phyloP scores from a whole-genome alignment of 2,113 vertebrate genomes.

The Rhinopomastus cyanomelas region DNA sequence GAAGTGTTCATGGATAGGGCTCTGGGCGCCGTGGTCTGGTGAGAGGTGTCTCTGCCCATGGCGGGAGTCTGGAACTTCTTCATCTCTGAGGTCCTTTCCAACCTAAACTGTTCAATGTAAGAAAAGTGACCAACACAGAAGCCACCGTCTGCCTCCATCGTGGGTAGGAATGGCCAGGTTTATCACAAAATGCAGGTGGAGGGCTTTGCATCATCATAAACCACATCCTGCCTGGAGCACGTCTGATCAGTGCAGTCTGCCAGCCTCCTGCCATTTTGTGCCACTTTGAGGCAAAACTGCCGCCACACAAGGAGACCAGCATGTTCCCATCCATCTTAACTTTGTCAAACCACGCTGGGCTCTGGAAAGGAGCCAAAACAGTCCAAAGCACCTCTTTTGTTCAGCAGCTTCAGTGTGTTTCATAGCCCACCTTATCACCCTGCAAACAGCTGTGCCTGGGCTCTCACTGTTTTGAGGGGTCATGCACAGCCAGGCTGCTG shows the following conservation, averaged over 20 bases:
- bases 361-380: neutral
- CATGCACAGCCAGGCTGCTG: accelerated
- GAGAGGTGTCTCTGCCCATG: too few species aligned
- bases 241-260: neutral
- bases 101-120: too few species aligned
- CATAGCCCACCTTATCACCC: neutral
- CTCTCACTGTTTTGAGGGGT: neutral
- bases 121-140: neutral
- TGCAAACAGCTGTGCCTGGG: neutral
- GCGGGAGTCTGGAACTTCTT: too few species aligned
- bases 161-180: neutral
- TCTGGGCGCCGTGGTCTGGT: too few species aligned
- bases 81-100: too few species aligned
- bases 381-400: neutral
- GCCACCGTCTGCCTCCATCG: neutral
- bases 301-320: accelerated
- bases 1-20: too few species aligned
- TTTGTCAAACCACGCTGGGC: neutral
- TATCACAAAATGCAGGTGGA: accelerated
- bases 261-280: accelerated
- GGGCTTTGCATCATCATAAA: neutral
- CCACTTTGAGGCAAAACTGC: neutral
- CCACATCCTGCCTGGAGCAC: neutral
- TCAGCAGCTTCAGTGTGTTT: neutral
- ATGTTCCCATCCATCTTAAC: neutral